phyloP scores from a whole-genome alignment of 2,797 vertebrate species.

The Phalloptychus januarius region DNA sequence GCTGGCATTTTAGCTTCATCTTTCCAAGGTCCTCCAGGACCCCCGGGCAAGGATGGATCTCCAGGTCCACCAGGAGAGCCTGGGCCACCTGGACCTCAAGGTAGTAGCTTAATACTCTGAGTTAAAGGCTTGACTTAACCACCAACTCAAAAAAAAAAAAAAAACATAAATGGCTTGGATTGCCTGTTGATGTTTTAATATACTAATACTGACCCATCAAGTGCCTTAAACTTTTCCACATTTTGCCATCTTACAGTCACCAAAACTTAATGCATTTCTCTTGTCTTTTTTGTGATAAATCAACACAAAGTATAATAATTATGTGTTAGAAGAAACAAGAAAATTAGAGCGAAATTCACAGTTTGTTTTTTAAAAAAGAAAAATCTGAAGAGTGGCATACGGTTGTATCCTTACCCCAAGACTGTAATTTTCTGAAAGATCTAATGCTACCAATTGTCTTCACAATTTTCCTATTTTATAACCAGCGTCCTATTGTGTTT shows the following conservation, averaged over 20 bases:
- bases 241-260: neutral
- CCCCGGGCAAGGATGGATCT: conserved; percentile 89
- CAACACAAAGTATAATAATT: neutral
- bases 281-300: neutral
- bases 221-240: neutral
- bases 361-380: neutral
- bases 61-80: conserved; percentile 86
- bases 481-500: neutral
- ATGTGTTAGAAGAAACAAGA: neutral
- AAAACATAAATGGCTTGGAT: conserved; percentile 18
- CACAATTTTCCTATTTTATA: neutral
- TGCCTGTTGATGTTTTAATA: conserved; percentile 20
- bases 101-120: conserved; percentile 75
- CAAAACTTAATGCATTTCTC: neutral
- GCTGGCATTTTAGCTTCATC: conserved; percentile 91
- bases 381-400: neutral
- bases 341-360: neutral
- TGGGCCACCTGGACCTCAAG: conserved; percentile 86
- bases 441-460: neutral
- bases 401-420: neutral
- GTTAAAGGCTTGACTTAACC: conserved; percentile 24
- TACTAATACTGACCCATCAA: conserved; percentile 28
- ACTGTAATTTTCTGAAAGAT: neutral
- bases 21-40: conserved; percentile 87
- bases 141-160: conserved; percentile 3